Conservation (phyloP, 2,888 invertebrate species). For the Calameuta pallipes region DNA sequence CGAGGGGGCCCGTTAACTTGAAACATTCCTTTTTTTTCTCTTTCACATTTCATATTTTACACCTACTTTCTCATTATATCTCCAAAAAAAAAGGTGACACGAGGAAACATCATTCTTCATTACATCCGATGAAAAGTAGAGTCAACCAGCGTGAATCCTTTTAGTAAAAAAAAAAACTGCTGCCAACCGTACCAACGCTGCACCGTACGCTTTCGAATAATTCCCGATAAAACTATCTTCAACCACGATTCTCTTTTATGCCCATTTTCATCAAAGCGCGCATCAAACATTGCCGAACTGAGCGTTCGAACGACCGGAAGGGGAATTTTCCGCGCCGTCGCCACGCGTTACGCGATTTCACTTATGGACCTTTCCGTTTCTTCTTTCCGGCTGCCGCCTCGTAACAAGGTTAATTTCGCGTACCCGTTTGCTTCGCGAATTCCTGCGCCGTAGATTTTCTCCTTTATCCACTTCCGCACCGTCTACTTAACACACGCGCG, state of each 20-base stretch:
- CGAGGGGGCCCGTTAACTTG: background rate
- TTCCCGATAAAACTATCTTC: background rate
- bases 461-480: constrained; percentile 29
- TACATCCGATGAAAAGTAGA: background rate
- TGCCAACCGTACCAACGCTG: background rate
- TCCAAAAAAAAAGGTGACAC: background rate
- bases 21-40: background rate
- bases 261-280: background rate
- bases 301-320: constrained; percentile 50
- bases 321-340: constrained; percentile 54
- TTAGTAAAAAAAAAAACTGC: background rate
- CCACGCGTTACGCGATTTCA: constrained; percentile 22
- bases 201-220: background rate
- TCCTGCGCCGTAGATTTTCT: constrained; percentile 24
- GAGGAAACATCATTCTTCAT: background rate
- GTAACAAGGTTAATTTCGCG: constrained; percentile 1
- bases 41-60: background rate
- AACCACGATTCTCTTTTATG: background rate
- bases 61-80: background rate
- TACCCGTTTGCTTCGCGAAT: constrained; percentile 19
- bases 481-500: background rate
- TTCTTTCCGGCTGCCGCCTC: constrained; percentile 12
- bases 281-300: background rate
- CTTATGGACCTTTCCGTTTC: constrained; percentile 33
- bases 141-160: background rate